Evolutionary conservation across 1,140 invertebrate genomes (phyloP), one percentile per base, ranked within the genome.

Genomic region (Riptortus pedestris): DNA sequence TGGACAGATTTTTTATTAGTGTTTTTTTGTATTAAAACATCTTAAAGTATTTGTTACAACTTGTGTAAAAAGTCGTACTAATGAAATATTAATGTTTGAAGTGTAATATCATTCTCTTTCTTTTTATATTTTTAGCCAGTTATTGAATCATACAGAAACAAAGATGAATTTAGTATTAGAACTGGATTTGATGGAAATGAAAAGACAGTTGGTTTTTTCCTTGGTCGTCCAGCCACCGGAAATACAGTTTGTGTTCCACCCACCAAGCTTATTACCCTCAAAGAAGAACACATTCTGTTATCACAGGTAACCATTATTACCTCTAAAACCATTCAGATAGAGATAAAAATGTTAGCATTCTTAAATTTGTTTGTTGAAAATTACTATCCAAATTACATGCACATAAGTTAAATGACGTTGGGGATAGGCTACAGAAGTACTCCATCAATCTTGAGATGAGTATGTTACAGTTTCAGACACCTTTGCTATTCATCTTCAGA

Each of bases 81-180:
- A n/a, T n/a, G n/a, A n/a, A n/a, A n/a, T n/a, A n/a, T n/a, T n/a
- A n/a, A n/a, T n/a, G n/a, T n/a, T n/a, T n/a, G n/a, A n/a, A n/a
- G n/a, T n/a, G n/a, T 38, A 7, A 38, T 38, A 7, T 14, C 5
- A 38, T 14, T 7, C 14, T 38, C 31, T 7, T 7, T 38, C 31
- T 38, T 5, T 14, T 38, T 64, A 61, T 45, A 61, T 45, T 69
- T 71, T n/a, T 60, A 77, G 75, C 77, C 78, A 27, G 66, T 74
- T 7, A 69, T 71, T 33, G 67, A 74, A 33, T 28, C 57, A 0
- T 79, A 79, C 51, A 68, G 78, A 26, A 79, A 78, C 68, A 79
- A 79, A 64, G 76, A 78, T 70, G 76, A 79, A 63, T 78, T 77
- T 68, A 75, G 71, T 61, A 70, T 79, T 31, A 69, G 72, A 55